Conservation (phyloP, 1,140 invertebrate genomes). For the Bombus affinis region DNA sequence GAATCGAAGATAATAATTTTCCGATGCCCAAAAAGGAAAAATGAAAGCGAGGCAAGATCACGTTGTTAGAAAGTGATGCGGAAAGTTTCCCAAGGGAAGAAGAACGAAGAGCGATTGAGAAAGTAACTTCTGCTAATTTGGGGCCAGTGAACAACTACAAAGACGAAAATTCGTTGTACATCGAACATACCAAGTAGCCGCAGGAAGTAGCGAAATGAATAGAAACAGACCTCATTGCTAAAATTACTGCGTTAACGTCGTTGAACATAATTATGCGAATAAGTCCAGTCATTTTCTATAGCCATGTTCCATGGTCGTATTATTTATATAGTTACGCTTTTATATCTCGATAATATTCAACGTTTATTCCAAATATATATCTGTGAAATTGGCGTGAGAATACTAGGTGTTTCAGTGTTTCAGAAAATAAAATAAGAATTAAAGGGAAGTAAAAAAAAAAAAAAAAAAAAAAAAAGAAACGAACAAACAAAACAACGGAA, state of each 20-base stretch:
- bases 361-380: background rate
- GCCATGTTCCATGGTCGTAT: background rate
- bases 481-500: background rate
- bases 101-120: background rate
- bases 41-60: background rate
- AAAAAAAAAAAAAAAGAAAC: background rate
- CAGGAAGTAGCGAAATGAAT: background rate
- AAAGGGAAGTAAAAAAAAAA: background rate
- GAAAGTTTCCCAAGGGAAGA: background rate
- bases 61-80: slow-evolving; percentile 1
- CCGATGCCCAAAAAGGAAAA: too few species aligned
- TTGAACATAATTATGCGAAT: background rate
- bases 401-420: background rate
- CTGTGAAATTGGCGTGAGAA: background rate
- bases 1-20: background rate
- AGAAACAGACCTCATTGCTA: background rate
- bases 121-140: slow-evolving; percentile 32
- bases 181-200: slow-evolving; percentile 23
- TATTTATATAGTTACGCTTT: background rate
- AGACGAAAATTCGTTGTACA: background rate
- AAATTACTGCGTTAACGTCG: background rate
- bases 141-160: background rate
- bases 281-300: background rate
- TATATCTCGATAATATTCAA: background rate
- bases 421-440: too few species aligned